Base-by-base conservation (phyloP, 2,888 invertebrate genomes). In the Gymnoscelis rufifasciata region DNA sequence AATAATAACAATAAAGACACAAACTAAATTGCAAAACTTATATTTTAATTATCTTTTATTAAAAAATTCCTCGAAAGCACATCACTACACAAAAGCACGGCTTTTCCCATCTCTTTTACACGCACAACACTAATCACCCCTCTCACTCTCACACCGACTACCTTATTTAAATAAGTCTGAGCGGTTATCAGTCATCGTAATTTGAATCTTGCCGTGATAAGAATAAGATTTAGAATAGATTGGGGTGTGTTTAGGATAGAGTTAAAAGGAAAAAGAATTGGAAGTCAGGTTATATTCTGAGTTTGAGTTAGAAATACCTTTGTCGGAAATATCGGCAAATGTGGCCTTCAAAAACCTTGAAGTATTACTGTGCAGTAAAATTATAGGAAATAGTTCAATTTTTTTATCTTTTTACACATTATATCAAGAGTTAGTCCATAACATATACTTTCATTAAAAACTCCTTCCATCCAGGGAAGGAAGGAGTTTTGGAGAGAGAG, bases 161-260 rank as follows among this genome's bases (percentile, higher is more conserved):
- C 83, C 83, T 86, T 84, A 87, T 87, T 87, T 87, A 87, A 87
- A 87, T 87, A 84, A 81, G 76, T 79, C 71, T 83, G 77, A 74
- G 68, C 69, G 70, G 72, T 71, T 73, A 71, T n/a, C 72, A 66
- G n/a, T 27, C 42, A 33, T 5, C 62, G 56, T 48, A 81, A 56
- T 71, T 65, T 75, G 47, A 54, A 59, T 68, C 59, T 58, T 82
- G 69, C 56, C 1, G 0, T n/a, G 38, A 51, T 57, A 15, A 10
- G 0, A 14, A 57, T 78, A 78, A 64, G 67, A 68, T 68, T 47
- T 55, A 52, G 52, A 19, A 3, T 19, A 19, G 19, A 19, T 19
- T 19, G 19, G 61, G 60, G 14, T 51, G 36, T 50, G 57, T 51
- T 36, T 23, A 43, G 50, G 50, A 51, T 48, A 23, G 38, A 46